Conservation (phyloP, 2,797 vertebrate species). For the Taeniopygia guttata region DNA sequence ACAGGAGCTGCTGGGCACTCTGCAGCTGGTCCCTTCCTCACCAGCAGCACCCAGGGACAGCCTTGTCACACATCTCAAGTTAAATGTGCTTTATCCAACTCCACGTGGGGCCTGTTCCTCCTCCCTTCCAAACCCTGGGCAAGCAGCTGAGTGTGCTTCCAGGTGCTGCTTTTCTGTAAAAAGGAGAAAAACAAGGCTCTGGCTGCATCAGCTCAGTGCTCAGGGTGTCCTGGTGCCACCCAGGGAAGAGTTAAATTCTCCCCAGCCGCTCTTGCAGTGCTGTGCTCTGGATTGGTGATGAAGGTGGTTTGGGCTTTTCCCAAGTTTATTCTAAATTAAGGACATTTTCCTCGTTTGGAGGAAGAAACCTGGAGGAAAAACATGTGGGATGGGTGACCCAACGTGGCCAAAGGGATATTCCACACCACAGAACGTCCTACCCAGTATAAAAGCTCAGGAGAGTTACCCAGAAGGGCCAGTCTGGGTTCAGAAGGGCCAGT, state of each 20-base stretch:
- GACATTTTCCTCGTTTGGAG: not conserved
- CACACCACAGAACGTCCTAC: not conserved
- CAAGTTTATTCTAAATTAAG: not conserved
- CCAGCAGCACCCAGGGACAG: not conserved
- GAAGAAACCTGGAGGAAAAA: not conserved
- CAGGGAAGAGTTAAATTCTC: not conserved
- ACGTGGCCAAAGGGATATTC: not conserved
- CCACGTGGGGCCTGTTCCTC: rapidly evolving
- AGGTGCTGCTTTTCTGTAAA: not conserved
- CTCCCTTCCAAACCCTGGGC: not conserved
- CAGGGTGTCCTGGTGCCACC: not conserved
- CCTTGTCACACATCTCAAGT: not conserved
- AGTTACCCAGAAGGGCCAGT: not conserved
- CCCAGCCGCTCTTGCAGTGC: not conserved
- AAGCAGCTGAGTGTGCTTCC: not conserved
- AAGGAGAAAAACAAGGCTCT: not conserved
- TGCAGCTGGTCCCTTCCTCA: not conserved
- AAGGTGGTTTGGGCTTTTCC: not conserved
- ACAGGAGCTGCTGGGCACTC: not conserved
- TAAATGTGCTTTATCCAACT: rapidly evolving
- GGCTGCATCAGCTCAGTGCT: not conserved
- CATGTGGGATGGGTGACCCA: not conserved
- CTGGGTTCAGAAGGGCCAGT: not conserved
- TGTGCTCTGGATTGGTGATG: not conserved
- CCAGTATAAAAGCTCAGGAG: not conserved